These are phyloP conservation scores for Tineola bisselliella DNA, from an alignment of 2,888 invertebrate species.

Conservation along the genomic window DNA sequence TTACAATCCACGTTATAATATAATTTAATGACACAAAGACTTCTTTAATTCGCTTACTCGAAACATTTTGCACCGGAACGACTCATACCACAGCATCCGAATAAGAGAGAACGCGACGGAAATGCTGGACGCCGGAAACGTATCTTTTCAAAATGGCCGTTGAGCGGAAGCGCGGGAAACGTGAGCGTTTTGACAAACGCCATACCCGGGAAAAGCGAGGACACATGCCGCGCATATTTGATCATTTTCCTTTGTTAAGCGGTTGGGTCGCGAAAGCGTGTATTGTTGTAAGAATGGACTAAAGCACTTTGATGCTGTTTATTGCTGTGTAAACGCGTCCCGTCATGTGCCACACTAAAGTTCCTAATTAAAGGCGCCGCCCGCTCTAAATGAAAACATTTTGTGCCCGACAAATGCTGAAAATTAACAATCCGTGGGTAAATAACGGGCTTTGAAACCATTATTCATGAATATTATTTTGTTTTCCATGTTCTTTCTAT, in stretches of 20 bases:
- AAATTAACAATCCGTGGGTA: conserved; percentile 9
- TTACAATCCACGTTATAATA: not conserved
- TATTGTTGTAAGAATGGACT: conserved; percentile 14
- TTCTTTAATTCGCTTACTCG: conserved; percentile 38
- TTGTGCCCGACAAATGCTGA: not conserved
- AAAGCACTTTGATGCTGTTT: conserved; percentile 24
- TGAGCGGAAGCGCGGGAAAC: conserved; percentile 54
- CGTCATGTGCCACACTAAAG: conserved; percentile 15
- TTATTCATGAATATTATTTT: not conserved
- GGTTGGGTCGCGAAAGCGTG: conserved; percentile 7
- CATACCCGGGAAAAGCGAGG: conserved; percentile 41
- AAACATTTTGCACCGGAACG: conserved; percentile 56
- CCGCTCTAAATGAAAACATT: not conserved
- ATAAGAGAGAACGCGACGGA: conserved; percentile 34
- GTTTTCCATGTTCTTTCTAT: not conserved
- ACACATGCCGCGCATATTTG: conserved; percentile 45
- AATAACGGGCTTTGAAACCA: not conserved
- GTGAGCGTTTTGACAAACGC: conserved; percentile 64
- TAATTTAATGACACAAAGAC: not conserved
- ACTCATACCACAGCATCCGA: conserved; percentile 41
- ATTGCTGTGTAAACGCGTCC: conserved; percentile 22
- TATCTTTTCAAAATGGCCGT: conserved; percentile 62
- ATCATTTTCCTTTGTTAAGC: conserved; percentile 28
- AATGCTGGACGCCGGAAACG: conserved; percentile 44
- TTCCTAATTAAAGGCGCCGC: not conserved